Evolutionary conservation across 2,797 vertebrate genomes (phyloP), one percentile per base, ranked within the genome.

Genomic region (Crenuchus spilurus): DNA sequence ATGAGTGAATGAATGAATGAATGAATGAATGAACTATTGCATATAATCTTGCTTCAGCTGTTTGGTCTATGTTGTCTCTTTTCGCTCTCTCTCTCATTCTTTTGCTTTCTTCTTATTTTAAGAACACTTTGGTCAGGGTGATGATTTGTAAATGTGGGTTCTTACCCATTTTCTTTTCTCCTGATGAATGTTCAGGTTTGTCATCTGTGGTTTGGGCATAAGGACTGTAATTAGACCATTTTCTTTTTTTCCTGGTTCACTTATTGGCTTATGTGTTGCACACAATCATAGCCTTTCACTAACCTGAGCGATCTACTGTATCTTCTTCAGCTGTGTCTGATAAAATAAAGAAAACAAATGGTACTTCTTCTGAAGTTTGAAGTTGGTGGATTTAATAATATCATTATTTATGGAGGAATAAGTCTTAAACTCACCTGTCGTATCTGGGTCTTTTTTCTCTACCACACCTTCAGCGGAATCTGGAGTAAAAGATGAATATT

Each of bases 261-360:
- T 22, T 3, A 7, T 20, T 16, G n/a, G n/a, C n/a, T n/a, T 0
- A 48, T 48, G 24, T 24, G 13, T 51, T 2, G 14, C 28, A 33
- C 26, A 9, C 1, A 7, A 10, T 58, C 28, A 37, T 20, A 11
- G 9, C 1, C 22, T 48, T 64, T 64, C 31, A 68, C 55, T 1
- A 10, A 73, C 78, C 74, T 55, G 78, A 80, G 20, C 58, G 52
- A 7, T 41, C 31, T 14, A 30, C 28, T 26, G 18, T 31, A 16
- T 77, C 70, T 0, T 7, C 2, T 28, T 82, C 75, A 37, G 75
- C 74, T 14, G 69, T 63, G 30, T 78, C 80, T 77, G 64, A 41
- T 62, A 52, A 49, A 60, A 9, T 41, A 39, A 74, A 58, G 18
- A 3, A 44, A 33, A 16, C 61, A 10, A 74, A 49, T 18, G n/a